phyloP scores from a whole-genome alignment of 2,113 vertebrate species.

The Catagonus wagneri region DNA sequence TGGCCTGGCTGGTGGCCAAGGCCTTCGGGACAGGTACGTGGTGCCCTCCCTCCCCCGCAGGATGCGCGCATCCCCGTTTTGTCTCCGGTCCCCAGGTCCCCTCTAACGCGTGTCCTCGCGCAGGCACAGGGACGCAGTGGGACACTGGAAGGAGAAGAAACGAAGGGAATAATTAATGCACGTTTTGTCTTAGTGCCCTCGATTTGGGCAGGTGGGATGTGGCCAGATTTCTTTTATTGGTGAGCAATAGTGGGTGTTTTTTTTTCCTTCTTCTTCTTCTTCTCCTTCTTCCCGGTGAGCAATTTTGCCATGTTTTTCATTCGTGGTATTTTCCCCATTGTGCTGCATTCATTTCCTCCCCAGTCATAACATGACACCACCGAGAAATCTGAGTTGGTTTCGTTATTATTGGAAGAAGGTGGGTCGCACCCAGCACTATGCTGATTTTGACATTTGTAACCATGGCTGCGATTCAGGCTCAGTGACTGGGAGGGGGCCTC shows the following conservation, averaged over 20 bases:
- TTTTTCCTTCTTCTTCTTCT: rapidly evolving
- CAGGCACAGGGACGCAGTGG: background rate
- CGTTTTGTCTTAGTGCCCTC: background rate
- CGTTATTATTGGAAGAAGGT: background rate
- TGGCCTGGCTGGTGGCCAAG: slow-evolving; percentile 97
- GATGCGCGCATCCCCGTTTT: background rate
- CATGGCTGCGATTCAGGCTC: slow-evolving; percentile 1
- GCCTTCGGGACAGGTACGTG: slow-evolving; percentile 97
- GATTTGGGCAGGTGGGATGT: background rate
- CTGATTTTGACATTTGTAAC: slow-evolving; percentile 72
- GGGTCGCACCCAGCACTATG: background rate
- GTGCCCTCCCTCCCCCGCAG: background rate
- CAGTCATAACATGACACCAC: background rate
- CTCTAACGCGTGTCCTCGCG: background rate
- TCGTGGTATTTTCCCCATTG: background rate
- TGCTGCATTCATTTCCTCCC: background rate
- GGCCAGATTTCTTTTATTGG: background rate
- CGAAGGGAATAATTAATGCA: background rate
- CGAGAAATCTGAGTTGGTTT: background rate
- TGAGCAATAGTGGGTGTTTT: background rate
- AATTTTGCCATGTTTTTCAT: background rate
- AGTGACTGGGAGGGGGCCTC: background rate
- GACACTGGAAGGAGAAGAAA: background rate
- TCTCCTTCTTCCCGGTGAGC: background rate
- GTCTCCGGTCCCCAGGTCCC: background rate